Evolutionary conservation across 2,113 vertebrate genomes (phyloP), one percentile per base, ranked within the genome.

Genomic region (Lamprotornis superbus): DNA sequence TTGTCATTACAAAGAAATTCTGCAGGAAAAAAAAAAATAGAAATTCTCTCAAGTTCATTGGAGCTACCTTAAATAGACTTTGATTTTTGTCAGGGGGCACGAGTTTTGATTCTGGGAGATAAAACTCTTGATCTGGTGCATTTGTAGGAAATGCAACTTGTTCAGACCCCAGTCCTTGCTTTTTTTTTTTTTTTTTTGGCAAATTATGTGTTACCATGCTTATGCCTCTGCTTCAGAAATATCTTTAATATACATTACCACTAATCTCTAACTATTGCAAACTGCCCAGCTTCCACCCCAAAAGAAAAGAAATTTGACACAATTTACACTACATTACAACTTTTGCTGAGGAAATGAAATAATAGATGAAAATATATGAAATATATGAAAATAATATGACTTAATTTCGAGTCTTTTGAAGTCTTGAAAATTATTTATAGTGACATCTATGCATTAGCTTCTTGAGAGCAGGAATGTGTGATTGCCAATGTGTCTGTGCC

Each of bases 311-410:
- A 70, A 68, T n/a, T 17, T 61, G 7, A 5, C 31, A 60, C 10
- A 61, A 35, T 20, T 74, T 42, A 16, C 40, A 17, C 5, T 22
- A 10, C 0, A 0, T 11, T 50, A 7, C 7, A 69, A 23, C 3
- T 65, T 55, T 24, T 69, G 2, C 4, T 2, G 9, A 63, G 52
- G 22, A 76, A 77, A 42, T 11, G 2, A 37, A 71, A 39, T 47
- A 12, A 60, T 61, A 60, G 10, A 39, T 39, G 5, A 5, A 53
- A 40, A 40, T 40, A 14, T 40, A 11, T 40, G 40, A 40, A 40
- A 40, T 40, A 40, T 40, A 40, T 40, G 40, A 40, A 40, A 40
- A 40, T 40, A 56, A 31, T 11, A 8, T 17, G 3, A 40, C 2
- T 84, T 55, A 55, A 42, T 65, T 55, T 82, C 40, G 3, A 35